Evolutionary conservation across 2,797 vertebrate genomes (phyloP), one percentile per base, ranked within the genome.

Genomic region (Platyrinchus mystaceus): DNA sequence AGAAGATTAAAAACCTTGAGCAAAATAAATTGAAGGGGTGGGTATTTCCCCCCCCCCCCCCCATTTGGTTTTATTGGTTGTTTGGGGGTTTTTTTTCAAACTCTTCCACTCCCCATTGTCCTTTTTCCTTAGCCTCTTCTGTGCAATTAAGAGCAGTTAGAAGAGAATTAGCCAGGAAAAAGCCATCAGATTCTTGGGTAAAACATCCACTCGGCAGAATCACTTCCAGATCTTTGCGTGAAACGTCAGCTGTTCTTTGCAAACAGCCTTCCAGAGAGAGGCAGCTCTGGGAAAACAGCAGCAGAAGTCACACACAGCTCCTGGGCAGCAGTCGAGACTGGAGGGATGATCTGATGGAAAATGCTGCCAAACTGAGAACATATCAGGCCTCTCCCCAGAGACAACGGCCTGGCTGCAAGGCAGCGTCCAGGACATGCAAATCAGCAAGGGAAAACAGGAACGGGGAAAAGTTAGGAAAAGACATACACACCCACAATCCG

Each of bases 401-500:
- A 28, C 43, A 34, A 12, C 0, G 9, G 26, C 15, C 73, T 28
- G n/a, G 74, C 67, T 76, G 34, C 28, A 26, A 46, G 32, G 23
- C 71, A 60, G 36, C 13, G 39, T 56, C 27, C 0, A 0, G 41
- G 58, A 50, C 1, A 24, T 44, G 27, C 10, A 91, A 60, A 56
- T 41, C 70, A 58, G 50, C 32, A 52, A 22, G 88, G 49, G 36
- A 76, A 95, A 71, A 85, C 1, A 23, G 32, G 53, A 89, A 88
- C 53, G 16, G 12, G 22, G 46, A 64, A 90, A 92, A 94, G 89
- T 84, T 79, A 67, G 93, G 92, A 87, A 93, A 55, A 32, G 69
- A 95, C 26, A 26, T 36, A n/a, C 37, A 71, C 53, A n/a, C 17
- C 53, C 78, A 66, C 91, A 96, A 85, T 96, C 97, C 96, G 95